phyloP scores from a whole-genome alignment of 2,888 invertebrate species.

The Dasypogon diadema region DNA sequence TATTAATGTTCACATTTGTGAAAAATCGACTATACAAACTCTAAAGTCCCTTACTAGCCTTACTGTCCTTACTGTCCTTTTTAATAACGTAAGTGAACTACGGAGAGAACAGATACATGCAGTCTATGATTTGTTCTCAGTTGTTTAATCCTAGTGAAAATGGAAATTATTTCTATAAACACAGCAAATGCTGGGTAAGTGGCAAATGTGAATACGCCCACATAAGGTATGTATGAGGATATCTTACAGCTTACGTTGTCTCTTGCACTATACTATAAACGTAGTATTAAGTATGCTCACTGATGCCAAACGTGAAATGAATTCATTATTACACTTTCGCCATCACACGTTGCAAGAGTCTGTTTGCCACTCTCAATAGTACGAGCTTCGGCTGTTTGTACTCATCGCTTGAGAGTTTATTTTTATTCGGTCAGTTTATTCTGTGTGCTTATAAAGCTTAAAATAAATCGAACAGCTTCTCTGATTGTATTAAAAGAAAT shows the following conservation, averaged over 20 bases:
- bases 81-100: too few relatives aligned
- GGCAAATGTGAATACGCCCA: slow-evolving; percentile 26
- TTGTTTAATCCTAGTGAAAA: background rate
- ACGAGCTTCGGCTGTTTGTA: slow-evolving; percentile 15
- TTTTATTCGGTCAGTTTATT: slow-evolving; percentile 39
- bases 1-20: too few relatives aligned
- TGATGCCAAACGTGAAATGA: slow-evolving; percentile 42
- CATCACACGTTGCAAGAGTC: background rate
- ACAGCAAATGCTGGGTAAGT: slow-evolving; percentile 44
- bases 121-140: too few relatives aligned
- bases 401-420: slow-evolving; percentile 34
- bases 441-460: slow-evolving; percentile 24
- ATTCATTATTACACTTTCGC: slow-evolving; percentile 35
- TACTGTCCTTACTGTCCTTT: too few relatives aligned
- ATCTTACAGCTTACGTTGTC: slow-evolving; percentile 21
- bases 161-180: slow-evolving; percentile 39
- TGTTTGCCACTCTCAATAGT: background rate
- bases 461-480: slow-evolving; percentile 35
- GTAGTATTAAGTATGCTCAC: slow-evolving; percentile 21
- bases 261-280: background rate
- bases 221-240: slow-evolving; percentile 27
- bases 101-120: too few relatives aligned
- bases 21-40: too few relatives aligned
- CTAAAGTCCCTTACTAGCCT: too few relatives aligned
- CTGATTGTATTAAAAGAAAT: slow-evolving; percentile 39